Percentiles rank a stretch among this genome's conserved stretches.
Evolutionary conservation across 35 echinoderm and acorn worm genomes (phyloP).

Genomic region (Lytechinus pictus): DNA sequence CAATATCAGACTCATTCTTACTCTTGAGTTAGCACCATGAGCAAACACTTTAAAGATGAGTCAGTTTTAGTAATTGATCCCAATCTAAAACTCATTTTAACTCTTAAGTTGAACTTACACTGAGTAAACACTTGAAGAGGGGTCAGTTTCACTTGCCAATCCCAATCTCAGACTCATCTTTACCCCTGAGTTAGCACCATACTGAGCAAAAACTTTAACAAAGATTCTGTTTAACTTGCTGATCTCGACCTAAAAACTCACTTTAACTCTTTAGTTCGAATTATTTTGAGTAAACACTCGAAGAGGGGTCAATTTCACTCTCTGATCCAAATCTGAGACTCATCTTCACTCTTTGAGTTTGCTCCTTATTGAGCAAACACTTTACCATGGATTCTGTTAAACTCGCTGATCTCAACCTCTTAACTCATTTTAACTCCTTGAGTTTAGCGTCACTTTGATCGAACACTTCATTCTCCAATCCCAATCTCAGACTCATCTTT

Average conservation of each 20-base stretch:
- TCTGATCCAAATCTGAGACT: not conserved
- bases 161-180: not conserved
- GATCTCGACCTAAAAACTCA: not conserved
- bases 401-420: too few species aligned
- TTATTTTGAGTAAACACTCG: too few species aligned
- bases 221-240: not conserved
- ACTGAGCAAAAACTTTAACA: not conserved
- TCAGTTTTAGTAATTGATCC: too few species aligned
- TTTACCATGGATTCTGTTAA: too few species aligned
- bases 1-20: too few species aligned
- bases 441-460: not conserved
- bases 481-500: constrained; percentile 68
- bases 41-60: too few species aligned
- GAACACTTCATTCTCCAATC: constrained; percentile 63
- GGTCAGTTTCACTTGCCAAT: not conserved
- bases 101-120: too few species aligned
- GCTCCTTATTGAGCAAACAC: too few species aligned
- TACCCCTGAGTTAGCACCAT: not conserved
- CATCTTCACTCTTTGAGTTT: not conserved
- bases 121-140: not conserved
- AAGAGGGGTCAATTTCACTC: not conserved
- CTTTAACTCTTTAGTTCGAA: not conserved
- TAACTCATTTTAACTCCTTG: too few species aligned
- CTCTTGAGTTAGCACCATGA: too few species aligned
- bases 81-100: too few species aligned